Base-by-base conservation (phyloP, 2,113 vertebrate genomes). In the Solenodon paradoxus region DNA sequence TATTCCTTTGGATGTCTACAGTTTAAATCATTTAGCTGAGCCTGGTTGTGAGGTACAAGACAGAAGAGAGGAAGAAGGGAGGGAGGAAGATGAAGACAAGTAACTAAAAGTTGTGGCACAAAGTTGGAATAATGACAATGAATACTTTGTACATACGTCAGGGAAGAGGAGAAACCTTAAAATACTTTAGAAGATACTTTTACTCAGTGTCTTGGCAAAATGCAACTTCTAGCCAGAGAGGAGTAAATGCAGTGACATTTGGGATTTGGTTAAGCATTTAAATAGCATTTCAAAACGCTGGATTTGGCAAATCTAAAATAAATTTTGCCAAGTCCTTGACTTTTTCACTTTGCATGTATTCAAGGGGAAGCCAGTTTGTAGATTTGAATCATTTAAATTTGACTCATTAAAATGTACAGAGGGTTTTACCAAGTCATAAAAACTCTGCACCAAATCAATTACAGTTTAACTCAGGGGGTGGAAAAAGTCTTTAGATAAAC, bases 361-460 rank as follows among this genome's bases (percentile, higher is more conserved):
- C 77, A 96, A 96, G 77, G 32, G 82, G 96, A 96, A 95, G 35
- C 84, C 89, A 97, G 75, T 84, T 97, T 97, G 75, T 79, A 94
- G 66, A 95, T 92, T 16, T 96, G 71, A 95, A 96, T 96, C 93
- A 92, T 88, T 95, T 87, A 95, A 64, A 97, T 93, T 78, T 92
- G 91, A 94, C 83, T 96, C 95, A 95, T 97, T 97, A 96, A 97
- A 97, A 97, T 95, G 92, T 92, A 95, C 32, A 51, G 45, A 47
- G 42, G 49, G n/a, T 87, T 97, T 93, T 92, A 95, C 81, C 64
- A 88, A 93, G 80, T 30, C 84, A 95, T 64, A 88, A 88, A 96
- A 97, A 90, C 78, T 90, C 77, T 69, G 79, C 28, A 89, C 90
- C 90, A 94, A 95, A 97, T 94, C 86, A 96, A 79, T 93, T 77